Evolutionary conservation across 2,113 vertebrate genomes (phyloP), one percentile per base, ranked within the genome.

Genomic region (Cynopterus brachyotis): DNA sequence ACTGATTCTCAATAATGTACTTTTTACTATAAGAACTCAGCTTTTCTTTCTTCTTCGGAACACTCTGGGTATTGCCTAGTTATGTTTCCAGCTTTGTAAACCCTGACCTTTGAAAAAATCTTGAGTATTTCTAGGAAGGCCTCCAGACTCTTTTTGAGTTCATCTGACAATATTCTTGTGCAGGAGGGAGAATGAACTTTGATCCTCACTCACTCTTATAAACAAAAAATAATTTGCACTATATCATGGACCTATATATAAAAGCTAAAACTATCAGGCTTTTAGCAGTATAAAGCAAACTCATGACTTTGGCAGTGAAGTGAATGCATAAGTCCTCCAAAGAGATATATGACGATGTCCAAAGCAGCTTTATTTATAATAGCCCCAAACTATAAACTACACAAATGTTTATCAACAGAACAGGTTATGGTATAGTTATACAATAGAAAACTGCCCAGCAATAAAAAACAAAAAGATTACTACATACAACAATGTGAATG

Each of bases 211-310:
- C 32, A 84, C 9, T 26, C 42, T 91, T 75, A 88, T 35, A 64
- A 60, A 72, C 16, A 69, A 57, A 91, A 92, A 91, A 53, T 57
- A 89, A 78, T 76, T 45, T 81, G 64, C 16, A 81, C 30, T 20
- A 53, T 50, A 81, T 70, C 26, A 93, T 0, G 62, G 86, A 76
- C 22, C 11, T 82, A 60, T 66, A 81, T 55, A 70, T 62, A 87
- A 95, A 92, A 72, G 57, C 35, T 87, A 80, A 87, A 94, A 55
- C 15, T 88, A 92, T 64, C 50, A 92, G 40, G 17, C 32, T 90
- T 89, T 94, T 75, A 59, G 53, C 69, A 50, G 30, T 26, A n/a
- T 50, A 60, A 55, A 81, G 91, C 53, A 45, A 72, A 59, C 60
- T 89, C 30, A n/a, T 66, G 67, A 82, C 67, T 72, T 95, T 26